Conservation (phyloP, 1,140 invertebrate genomes). For the Euwallacea similis region DNA sequence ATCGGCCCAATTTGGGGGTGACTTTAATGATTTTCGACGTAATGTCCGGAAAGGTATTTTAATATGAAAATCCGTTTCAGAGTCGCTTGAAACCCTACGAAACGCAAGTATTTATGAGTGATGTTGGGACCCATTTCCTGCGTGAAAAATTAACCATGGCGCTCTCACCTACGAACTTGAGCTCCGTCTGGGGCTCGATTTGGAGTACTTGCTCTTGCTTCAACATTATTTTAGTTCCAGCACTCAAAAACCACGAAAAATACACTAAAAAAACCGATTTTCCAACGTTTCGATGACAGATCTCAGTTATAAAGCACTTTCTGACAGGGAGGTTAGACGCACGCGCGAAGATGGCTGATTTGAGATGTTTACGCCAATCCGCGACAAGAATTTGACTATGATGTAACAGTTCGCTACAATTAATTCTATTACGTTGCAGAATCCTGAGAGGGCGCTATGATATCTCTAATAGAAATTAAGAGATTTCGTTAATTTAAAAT, state of each 20-base stretch:
- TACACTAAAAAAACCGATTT: constrained; percentile 43
- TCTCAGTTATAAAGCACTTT: constrained; percentile 50
- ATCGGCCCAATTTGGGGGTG: not conserved
- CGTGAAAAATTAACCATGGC: constrained; percentile 37
- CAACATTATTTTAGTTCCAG: constrained; percentile 47
- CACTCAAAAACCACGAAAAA: constrained; percentile 43
- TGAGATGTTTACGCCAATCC: no score
- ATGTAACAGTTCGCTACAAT: not conserved
- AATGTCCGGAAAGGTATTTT: not conserved
- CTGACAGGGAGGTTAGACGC: constrained; percentile 43
- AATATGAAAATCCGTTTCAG: not conserved
- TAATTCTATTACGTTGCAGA: no score
- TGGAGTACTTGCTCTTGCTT: constrained; percentile 66
- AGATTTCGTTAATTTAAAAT: no score
- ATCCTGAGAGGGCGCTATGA: no score
- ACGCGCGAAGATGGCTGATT: constrained; percentile 36
- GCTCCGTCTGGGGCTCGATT: constrained; percentile 72
- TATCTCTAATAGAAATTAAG: no score
- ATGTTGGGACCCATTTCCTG: constrained; percentile 21
- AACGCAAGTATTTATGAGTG: constrained; percentile 41
- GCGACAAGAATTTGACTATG: not conserved
- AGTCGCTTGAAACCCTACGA: constrained; percentile 13
- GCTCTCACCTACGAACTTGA: constrained; percentile 71
- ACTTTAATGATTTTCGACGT: constrained; percentile 16
- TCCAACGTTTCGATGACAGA: constrained; percentile 46